These are phyloP conservation scores for Drosophila guanche DNA, from an alignment of 1,140 invertebrate species.

Conservation along the genomic window DNA sequence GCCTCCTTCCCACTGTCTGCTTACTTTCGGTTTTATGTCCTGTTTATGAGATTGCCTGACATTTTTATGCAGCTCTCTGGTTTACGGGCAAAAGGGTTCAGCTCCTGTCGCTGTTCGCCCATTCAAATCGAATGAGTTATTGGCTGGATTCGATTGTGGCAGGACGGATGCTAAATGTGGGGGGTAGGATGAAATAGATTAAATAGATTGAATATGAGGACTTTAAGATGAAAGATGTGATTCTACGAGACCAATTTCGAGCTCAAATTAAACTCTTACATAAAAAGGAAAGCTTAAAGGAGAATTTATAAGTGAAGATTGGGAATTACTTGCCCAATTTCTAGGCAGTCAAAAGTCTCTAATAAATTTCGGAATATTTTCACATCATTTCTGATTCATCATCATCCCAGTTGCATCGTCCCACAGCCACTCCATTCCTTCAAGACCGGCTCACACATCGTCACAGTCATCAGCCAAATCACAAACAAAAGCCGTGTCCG, in stretches of 20 bases:
- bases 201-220: constrained; percentile 2
- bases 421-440: not conserved
- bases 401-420: no score
- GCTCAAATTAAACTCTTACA: no score
- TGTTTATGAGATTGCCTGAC: constrained; percentile 76
- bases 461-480: constrained; percentile 33
- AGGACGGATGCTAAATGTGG: not conserved
- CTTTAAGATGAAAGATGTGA: constrained; percentile 11
- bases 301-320: no score
- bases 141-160: constrained; percentile 24
- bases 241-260: no score
- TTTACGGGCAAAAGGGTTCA: constrained; percentile 53
- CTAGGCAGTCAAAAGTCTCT: no score
- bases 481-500: constrained; percentile 13
- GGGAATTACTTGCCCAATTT: no score
- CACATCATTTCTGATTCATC: no score
- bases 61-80: constrained; percentile 67
- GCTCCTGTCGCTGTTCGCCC: not conserved
- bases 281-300: no score
- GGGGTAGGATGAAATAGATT: not conserved
- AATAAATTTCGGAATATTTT: no score
- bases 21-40: constrained; percentile 66
- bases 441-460: constrained; percentile 20
- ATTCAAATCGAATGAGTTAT: constrained; percentile 49
- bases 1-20: not conserved